Evolutionary conservation across 2,888 invertebrate species (phyloP).

Genomic region (Helleia helle): DNA sequence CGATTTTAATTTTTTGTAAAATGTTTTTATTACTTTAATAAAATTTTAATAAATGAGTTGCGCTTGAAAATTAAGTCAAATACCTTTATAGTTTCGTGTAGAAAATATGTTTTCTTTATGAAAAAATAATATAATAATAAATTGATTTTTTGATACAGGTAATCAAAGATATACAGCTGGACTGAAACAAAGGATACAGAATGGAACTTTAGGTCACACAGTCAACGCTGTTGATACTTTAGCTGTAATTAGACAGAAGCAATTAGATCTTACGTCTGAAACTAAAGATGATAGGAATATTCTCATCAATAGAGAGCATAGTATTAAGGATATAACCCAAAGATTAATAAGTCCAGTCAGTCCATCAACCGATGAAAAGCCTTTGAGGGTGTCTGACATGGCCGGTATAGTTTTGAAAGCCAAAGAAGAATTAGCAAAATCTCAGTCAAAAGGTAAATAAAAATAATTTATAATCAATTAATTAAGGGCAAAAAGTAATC

Average conservation of each 20-base stretch:
- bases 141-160: constrained; percentile 51
- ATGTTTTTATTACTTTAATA: neutral
- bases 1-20: too few species aligned
- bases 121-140: too few species aligned
- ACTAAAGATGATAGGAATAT: constrained; percentile 75
- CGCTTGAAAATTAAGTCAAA: neutral
- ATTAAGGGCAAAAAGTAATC: neutral
- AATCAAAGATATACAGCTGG: constrained; percentile 73
- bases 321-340: constrained; percentile 91
- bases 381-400: constrained; percentile 85
- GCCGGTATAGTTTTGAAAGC: constrained; percentile 94
- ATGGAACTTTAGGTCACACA: constrained; percentile 71
- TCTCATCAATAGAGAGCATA: constrained; percentile 85
- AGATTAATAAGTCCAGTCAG: constrained; percentile 81
- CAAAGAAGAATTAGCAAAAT: constrained; percentile 92
- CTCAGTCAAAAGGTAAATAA: constrained; percentile 80
- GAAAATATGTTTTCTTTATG: neutral
- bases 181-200: constrained; percentile 74
- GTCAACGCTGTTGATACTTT: constrained; percentile 59
- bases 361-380: constrained; percentile 75
- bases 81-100: neutral
- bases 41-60: constrained; percentile 1
- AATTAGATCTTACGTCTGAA: constrained; percentile 74
- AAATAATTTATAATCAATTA: neutral
- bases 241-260: constrained; percentile 62